Evolutionary conservation across 2,113 vertebrate genomes (phyloP), one percentile per base, ranked within the genome.

Genomic region (Ursus arctos): DNA sequence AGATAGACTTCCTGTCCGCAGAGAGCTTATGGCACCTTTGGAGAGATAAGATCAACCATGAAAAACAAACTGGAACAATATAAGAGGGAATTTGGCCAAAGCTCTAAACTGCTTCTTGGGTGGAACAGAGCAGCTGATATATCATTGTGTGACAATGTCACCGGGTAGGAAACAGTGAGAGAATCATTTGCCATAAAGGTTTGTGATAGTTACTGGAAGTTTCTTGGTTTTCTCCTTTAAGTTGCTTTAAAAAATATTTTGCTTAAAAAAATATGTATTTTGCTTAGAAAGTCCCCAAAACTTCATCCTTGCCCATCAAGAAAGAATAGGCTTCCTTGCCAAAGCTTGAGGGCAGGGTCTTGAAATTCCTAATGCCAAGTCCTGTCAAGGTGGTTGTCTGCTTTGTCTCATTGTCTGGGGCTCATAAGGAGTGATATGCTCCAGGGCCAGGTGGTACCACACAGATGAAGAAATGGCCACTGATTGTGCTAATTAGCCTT

Each of bases 401-500:
- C n/a, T 57, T 91, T 89, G 26, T 67, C 91, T 96, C 88, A 16
- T 71, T 93, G 71, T 51, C 59, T 88, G 59, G 53, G 24, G 88
- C 53, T 95, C 71, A 40, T 47, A 92, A 96, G 71, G 28, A 69
- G 59, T 82, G 90, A 85, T 92, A 96, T 63, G 88, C n/a, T 97
- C 67, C 88, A 4, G 8, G 81, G 82, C 86, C 86, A 94, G 24
- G 61, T 49, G 76, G 92, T 96, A 79, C 55, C 96, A 94, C 18
- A n/a, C 57, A 95, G 85, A 96, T 97, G 95, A 97, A 91, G 87
- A 97, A 97, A 95, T 61, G 36, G 77, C 79, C 95, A 94, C 65
- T 40, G 61, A 83, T 15, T 77, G 61, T 36, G 63, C 93, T 97
- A 94, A 97, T 97, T 97, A 98, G 53, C 91, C 80, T 94, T 92